Percentiles rank a stretch among this genome's conserved stretches.
Evolutionary conservation across 2,888 invertebrate genomes (phyloP).

Genomic region (Xestoiulus laeticollis): DNA sequence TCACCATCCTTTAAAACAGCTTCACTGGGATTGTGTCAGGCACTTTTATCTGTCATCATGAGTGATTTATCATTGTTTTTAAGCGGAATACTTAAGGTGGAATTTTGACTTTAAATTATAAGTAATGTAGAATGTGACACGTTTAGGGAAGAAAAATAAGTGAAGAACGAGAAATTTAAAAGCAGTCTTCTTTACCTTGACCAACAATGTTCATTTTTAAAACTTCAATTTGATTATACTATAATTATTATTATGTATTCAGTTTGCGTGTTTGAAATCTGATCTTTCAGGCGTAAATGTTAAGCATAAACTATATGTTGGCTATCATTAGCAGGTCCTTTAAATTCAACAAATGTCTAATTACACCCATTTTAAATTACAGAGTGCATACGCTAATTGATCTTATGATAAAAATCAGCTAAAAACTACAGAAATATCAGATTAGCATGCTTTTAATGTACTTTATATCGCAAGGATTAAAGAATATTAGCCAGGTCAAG

Average conservation of each 20-base stretch:
- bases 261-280: conserved; percentile 2
- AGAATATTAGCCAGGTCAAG: too few relatives aligned
- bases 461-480: too few relatives aligned
- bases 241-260: not conserved
- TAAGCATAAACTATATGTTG: not conserved
- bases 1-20: not conserved
- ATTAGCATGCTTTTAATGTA: too few relatives aligned
- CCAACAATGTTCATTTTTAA: not conserved
- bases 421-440: too few relatives aligned
- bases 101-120: too few relatives aligned
- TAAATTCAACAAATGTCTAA: too few relatives aligned
- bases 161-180: too few relatives aligned
- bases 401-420: too few relatives aligned
- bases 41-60: not conserved
- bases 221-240: not conserved
- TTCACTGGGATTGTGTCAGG: not conserved
- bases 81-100: too few relatives aligned
- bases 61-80: not conserved
- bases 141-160: not conserved
- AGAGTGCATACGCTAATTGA: too few relatives aligned
- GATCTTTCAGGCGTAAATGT: not conserved
- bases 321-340: not conserved
- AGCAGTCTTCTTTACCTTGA: not conserved
- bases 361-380: too few relatives aligned
- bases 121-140: not conserved